These are phyloP conservation scores for Dryocosmus kuriphilus DNA, from an alignment of 2,888 invertebrate species.

Conservation along the genomic window DNA sequence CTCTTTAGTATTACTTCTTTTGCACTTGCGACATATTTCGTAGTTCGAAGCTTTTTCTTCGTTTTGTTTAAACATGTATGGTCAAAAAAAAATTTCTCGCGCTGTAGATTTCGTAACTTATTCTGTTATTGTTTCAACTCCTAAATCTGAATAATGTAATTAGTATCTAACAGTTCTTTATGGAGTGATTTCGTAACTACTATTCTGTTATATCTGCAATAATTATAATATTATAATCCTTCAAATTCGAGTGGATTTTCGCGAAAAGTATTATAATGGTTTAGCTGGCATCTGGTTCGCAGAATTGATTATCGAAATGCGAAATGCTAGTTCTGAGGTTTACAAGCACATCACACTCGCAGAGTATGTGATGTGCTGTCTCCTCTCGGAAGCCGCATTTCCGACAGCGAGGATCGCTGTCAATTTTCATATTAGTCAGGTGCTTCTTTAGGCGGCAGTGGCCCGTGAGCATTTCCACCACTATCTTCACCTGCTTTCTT, in stretches of 20 bases:
- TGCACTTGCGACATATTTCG: conserved; percentile 44
- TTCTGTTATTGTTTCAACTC: conserved; percentile 46
- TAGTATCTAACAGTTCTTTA: conserved; percentile 42
- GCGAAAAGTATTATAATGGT: conserved; percentile 44
- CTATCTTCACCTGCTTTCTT: too few relatives aligned
- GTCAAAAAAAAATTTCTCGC: not conserved
- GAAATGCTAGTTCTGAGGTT: too few relatives aligned
- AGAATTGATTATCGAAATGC: too few relatives aligned
- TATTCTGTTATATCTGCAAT: conserved; percentile 40
- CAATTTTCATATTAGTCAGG: too few relatives aligned
- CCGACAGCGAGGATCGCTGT: too few relatives aligned
- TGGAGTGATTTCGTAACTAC: conserved; percentile 43
- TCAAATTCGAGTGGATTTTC: conserved; percentile 40
- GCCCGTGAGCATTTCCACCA: too few relatives aligned
- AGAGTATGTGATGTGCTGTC: too few relatives aligned
- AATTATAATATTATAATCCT: conserved; percentile 47
- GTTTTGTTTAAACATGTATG: not conserved
- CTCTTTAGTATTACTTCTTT: too few relatives aligned
- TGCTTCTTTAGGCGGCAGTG: too few relatives aligned
- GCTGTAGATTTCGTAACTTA: conserved; percentile 45
- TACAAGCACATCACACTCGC: too few relatives aligned
- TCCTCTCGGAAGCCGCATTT: too few relatives aligned
- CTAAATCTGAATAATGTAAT: conserved; percentile 48
- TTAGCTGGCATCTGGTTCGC: too few relatives aligned
- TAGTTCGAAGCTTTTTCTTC: conserved; percentile 39